Base-by-base conservation (phyloP, 2,888 invertebrate species). In the Andrena bicolor region DNA sequence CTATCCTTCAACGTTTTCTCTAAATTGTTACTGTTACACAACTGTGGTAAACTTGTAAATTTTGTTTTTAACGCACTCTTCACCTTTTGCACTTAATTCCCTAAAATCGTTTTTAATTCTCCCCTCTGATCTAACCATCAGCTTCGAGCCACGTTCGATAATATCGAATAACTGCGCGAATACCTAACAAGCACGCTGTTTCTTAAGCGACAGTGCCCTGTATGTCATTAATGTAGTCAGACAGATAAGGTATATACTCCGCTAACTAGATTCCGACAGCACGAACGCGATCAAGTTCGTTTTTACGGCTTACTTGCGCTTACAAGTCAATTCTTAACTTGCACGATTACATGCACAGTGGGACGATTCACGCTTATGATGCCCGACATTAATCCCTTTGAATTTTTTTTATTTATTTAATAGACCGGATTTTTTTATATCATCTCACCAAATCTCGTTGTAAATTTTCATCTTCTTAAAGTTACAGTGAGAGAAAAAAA, bases 11-110 rank as follows among this genome's bases (percentile, higher is more conserved):
- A 41, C 1, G 13, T 4, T 41, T 41, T 41, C 4, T 41, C 41
- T 13, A 41, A 13, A 41, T 41, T 41, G 13, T 13, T 13, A 13
- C 41, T 13, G 4, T 41, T 13, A 41, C 41, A 13, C 13, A 41
- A 41, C 41, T 13, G 13, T 13, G 41, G 41, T 8, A 32, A 32
- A 32, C 32, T 32, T 32, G 32, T 32, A 35, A 41, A 13, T 41
- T 41, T 41, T 13, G n/a, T 41, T 41, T 41, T 13, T 41, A 41
- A 41, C 13, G 41, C 13, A 41, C 41, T 41, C 13, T 13, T 13
- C 13, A 41, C 4, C 41, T 7, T 84, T 88, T 76, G 85, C 87
- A 87, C 82, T 88, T 82, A 84, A 80, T 80, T 78, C 85, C 81
- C 86, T 76, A 72, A 73, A 68, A 81, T 70, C 72, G 28, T 75